A percentile compares a stretch with the other conserved stretches of the same genome.
Evolutionary conservation across 2,797 vertebrate genomes (phyloP).

Genomic region (Scolopax bukidnonensis): DNA sequence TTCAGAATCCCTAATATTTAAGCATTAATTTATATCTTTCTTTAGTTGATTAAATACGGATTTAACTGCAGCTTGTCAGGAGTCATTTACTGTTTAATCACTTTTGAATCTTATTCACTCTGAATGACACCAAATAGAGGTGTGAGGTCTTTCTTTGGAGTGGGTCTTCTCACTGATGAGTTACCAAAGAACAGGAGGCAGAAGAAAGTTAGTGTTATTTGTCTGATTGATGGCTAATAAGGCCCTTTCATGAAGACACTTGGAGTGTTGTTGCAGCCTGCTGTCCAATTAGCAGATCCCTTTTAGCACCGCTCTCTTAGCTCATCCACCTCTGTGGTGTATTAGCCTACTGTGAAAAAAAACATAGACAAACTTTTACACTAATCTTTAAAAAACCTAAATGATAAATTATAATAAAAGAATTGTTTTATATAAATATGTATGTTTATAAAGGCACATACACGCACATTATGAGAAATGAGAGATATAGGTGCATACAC

Average conservation of each 20-base stretch:
- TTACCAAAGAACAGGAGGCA: conserved; percentile 17
- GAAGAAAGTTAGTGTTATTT: conserved; percentile 61
- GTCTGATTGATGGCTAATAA: conserved; percentile 62
- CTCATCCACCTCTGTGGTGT: not conserved
- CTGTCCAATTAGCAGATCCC: conserved; percentile 60
- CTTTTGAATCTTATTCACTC: conserved; percentile 17
- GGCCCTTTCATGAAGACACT: conserved; percentile 34
- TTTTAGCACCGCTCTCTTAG: conserved; percentile 7
- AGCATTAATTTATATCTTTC: not conserved
- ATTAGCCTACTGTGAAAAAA: not conserved
- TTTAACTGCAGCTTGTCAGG: not conserved
- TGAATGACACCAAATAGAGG: conserved; percentile 32
- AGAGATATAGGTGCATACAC: not conserved
- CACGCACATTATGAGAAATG: not conserved
- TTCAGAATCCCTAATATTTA: not conserved
- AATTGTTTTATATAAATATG: not conserved
- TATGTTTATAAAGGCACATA: not conserved
- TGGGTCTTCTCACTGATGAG: conserved; percentile 16
- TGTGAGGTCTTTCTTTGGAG: conserved; percentile 64
- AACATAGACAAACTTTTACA: not conserved
- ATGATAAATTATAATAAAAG: not conserved
- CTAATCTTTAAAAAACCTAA: not conserved
- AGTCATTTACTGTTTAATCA: not conserved
- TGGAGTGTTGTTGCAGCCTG: conserved; percentile 4
- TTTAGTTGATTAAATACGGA: conserved; percentile 2